These are phyloP conservation scores for Agrochola macilenta DNA, from an alignment of 2,888 invertebrate species.

Conservation along the genomic window DNA sequence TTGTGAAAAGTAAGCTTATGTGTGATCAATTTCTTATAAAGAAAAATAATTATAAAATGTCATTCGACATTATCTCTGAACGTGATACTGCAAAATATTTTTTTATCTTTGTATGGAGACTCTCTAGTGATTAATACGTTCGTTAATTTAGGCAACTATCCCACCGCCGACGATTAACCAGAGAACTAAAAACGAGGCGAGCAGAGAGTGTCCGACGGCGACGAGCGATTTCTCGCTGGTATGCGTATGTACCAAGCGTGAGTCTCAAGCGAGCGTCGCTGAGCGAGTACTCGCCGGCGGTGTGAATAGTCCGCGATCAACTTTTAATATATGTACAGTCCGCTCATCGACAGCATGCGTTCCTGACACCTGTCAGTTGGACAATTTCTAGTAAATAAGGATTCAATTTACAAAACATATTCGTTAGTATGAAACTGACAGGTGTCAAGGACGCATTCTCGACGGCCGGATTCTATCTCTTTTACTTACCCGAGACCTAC, in stretches of 20 bases:
- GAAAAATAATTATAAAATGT: neutral
- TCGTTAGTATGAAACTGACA: no score
- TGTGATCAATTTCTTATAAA: neutral
- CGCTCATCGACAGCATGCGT: no score
- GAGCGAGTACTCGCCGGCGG: neutral
- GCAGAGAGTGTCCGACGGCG: neutral
- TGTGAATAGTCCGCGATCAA: neutral
- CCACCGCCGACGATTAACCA: neutral
- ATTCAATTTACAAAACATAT: no score
- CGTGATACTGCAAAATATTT: neutral
- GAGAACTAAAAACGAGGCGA: neutral
- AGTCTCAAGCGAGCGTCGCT: neutral
- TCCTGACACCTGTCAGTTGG: no score
- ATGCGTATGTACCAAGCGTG: neutral
- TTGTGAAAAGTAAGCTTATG: neutral
- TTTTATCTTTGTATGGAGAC: neutral
- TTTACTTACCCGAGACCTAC: no score
- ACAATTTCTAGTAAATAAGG: no score
- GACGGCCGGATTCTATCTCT: neutral
- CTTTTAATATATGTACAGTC: neutral
- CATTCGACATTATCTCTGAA: neutral
- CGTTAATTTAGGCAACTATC: neutral
- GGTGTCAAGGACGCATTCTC: no score
- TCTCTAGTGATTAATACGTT: constrained; percentile 6
- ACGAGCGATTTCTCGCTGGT: neutral